These are phyloP conservation scores for Drosophila parabipectinata DNA, from an alignment of 1,140 invertebrate species.

Conservation along the genomic window DNA sequence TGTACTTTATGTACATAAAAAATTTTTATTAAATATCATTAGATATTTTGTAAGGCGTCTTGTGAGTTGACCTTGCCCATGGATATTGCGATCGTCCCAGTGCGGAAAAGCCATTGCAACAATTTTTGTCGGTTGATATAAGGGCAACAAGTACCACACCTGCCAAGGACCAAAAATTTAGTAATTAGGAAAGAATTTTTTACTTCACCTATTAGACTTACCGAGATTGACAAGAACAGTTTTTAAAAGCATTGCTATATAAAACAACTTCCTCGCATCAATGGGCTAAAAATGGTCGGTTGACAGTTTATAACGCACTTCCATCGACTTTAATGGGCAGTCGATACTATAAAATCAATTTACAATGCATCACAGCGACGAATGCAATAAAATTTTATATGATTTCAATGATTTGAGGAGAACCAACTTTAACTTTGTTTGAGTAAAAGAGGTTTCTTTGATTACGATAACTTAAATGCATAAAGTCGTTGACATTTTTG, in stretches of 20 bases:
- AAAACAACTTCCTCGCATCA: conserved; percentile 1
- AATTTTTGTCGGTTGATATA: neutral
- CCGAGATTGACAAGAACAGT: conserved; percentile 22
- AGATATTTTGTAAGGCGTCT: conserved; percentile 39
- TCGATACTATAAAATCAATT: conserved; percentile 51
- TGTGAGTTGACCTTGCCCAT: conserved; percentile 23
- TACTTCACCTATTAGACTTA: conserved; percentile 3
- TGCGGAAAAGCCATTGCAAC: neutral
- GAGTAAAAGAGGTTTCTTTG: no score
- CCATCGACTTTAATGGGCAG: conserved; percentile 5
- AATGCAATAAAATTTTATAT: conserved; percentile 37
- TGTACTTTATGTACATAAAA: neutral
- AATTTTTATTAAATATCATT: conserved; percentile 20
- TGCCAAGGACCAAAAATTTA: neutral
- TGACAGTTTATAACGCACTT: conserved; percentile 27
- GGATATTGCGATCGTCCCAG: neutral
- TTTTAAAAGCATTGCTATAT: conserved; percentile 22
- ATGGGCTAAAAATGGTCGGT: conserved; percentile 6
- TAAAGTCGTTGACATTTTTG: no score
- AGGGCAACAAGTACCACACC: conserved; percentile 12
- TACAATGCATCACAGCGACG: conserved; percentile 22
- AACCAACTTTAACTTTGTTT: neutral
- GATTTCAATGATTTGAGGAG: conserved; percentile 1
- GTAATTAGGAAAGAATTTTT: neutral
- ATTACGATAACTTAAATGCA: no score